Percentiles rank a stretch among this genome's conserved stretches.
Conservation (phyloP, 2,888 invertebrate genomes). For the Autographa gamma region DNA sequence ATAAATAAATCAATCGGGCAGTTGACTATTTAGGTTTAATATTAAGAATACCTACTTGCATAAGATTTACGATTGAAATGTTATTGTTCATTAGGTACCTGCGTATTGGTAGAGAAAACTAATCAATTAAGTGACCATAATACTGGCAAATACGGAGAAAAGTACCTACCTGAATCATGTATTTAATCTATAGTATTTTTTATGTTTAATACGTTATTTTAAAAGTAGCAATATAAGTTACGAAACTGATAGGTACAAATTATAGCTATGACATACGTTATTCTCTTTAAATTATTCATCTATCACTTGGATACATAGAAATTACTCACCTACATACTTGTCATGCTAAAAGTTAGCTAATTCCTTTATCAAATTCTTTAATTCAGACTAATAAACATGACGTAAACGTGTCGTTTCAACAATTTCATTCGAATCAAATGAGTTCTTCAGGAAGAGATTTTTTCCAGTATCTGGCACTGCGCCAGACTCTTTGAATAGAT, state of each 20-base stretch:
- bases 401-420: slow-evolving; percentile 1
- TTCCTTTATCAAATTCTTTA: neutral
- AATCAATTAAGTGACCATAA: neutral
- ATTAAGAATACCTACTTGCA: neutral
- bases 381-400: neutral
- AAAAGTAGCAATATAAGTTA: neutral
- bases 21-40: too few relatives aligned
- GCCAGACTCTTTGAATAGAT: slow-evolving; percentile 50
- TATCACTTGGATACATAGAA: neutral
- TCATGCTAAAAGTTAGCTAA: neutral
- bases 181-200: neutral
- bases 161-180: neutral
- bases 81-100: neutral
- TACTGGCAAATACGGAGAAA: neutral
- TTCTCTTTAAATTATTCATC: too few relatives aligned
- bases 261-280: too few relatives aligned
- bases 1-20: neutral
- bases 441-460: slow-evolving; percentile 46
- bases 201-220: too few relatives aligned
- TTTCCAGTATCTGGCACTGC: slow-evolving; percentile 54
- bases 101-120: neutral
- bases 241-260: too few relatives aligned
- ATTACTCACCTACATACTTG: neutral
- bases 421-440: slow-evolving; percentile 6
- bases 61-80: neutral